Evolutionary conservation across 2,113 vertebrate species (phyloP).

Genomic region (Cavia porcellus): DNA sequence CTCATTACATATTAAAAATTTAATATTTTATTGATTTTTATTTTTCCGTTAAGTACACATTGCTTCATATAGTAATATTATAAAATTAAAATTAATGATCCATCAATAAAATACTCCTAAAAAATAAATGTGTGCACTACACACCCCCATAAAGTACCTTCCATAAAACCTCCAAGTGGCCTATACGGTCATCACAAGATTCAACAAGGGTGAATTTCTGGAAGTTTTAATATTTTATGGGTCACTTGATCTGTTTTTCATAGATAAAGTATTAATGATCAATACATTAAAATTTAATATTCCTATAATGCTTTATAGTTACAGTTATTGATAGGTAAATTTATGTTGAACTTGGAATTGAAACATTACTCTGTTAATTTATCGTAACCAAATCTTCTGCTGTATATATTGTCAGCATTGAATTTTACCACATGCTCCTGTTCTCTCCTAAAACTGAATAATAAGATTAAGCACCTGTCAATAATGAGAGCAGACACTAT

Average conservation of each 20-base stretch:
- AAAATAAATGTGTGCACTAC: neutral
- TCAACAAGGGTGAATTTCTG: conserved; percentile 36
- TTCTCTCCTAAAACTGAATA: conserved; percentile 67
- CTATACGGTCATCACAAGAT: neutral
- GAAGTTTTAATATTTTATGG: conserved; percentile 30
- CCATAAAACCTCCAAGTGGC: neutral
- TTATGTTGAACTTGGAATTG: conserved; percentile 44
- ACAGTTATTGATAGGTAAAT: conserved; percentile 50
- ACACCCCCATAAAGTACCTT: neutral
- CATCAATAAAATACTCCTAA: neutral
- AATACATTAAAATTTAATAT: neutral
- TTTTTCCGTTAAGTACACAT: neutral
- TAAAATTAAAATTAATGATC: neutral
- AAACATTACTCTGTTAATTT: conserved; percentile 32
- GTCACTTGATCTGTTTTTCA: conserved; percentile 22
- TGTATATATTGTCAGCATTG: conserved; percentile 57
- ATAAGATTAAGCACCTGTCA: conserved; percentile 69
- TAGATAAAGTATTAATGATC: conserved; percentile 52
- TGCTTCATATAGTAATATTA: neutral
- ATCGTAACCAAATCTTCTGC: neutral
- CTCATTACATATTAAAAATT: neutral
- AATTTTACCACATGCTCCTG: conserved; percentile 61
- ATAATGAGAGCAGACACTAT: conserved; percentile 67
- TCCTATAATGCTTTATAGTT: conserved; percentile 52
- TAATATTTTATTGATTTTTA: neutral